phyloP scores from a whole-genome alignment of 2,888 invertebrate species.

The Elmis aenea region DNA sequence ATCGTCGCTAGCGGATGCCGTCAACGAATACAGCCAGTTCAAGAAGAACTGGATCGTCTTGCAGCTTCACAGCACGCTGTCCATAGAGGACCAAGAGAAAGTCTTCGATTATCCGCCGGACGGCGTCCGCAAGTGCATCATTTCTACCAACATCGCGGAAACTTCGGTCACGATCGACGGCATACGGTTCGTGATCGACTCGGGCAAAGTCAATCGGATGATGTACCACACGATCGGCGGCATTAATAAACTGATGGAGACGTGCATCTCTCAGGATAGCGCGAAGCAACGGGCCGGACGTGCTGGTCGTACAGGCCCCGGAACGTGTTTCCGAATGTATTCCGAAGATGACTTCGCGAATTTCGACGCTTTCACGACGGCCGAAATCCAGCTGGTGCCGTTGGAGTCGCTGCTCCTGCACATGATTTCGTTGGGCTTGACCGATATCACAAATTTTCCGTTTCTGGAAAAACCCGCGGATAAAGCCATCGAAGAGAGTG shows the following conservation, averaged over 20 bases:
- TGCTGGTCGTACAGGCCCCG: constrained; percentile 92
- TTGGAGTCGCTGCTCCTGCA: constrained; percentile 85
- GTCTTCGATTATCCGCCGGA: constrained; percentile 95
- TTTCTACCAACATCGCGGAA: constrained; percentile 98
- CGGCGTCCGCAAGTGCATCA: constrained; percentile 91
- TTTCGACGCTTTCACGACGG: constrained; percentile 81
- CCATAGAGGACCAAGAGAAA: constrained; percentile 93
- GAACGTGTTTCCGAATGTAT: constrained; percentile 88
- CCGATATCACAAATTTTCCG: constrained; percentile 86
- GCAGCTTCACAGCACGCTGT: constrained; percentile 87
- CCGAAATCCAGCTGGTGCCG: constrained; percentile 92
- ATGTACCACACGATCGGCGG: constrained; percentile 87
- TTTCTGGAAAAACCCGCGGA: constrained; percentile 90
- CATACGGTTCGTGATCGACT: constrained; percentile 93
- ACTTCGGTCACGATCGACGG: constrained; percentile 99
- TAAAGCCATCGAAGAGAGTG: constrained; percentile 79
- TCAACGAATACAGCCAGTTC: constrained; percentile 71
- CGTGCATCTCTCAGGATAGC: constrained; percentile 95
- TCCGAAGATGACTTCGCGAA: constrained; percentile 74
- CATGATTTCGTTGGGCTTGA: constrained; percentile 92
- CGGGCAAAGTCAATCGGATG: constrained; percentile 95
- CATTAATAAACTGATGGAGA: constrained; percentile 88
- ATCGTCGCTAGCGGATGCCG: constrained; percentile 78
- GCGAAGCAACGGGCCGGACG: constrained; percentile 96
- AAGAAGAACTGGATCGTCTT: constrained; percentile 88